Base-by-base conservation (phyloP, 2,797 vertebrate species). In the Streptopelia turtur region DNA sequence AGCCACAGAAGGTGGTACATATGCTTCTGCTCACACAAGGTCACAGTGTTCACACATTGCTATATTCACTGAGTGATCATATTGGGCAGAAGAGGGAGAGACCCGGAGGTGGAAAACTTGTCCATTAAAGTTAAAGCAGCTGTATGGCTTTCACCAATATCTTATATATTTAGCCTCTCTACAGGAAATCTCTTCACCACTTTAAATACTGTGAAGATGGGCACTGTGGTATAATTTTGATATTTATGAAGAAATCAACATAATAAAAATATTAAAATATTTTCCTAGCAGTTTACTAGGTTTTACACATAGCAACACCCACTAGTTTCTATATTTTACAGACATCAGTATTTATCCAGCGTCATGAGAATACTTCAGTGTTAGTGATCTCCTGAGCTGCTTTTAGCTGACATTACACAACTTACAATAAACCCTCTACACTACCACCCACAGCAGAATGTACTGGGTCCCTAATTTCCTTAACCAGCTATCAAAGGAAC, bases 21-120 rank as follows among this genome's bases (percentile, higher is more conserved):
- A n/a, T 1, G 10, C 45, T 59, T 69, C 56, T 16, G 45, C 24
- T 14, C 35, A 31, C 0, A 0, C 13, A 12, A 24, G 30, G 56
- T 5, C 1, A 53, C 13, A 17, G 11, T 0, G 30, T 41, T 10
- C 27, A 9, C 25, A 9, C 16, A 25, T 6, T 59, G 75, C 20
- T 10, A 4, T 2, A 0, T 11, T 18, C 49, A 43, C 9, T 10
- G 17, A 43, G 17, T 18, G 43, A 27, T 9, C 24, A 4, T 1
- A 11, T 20, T 33, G 21, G 47, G 71, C 27, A 82, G 28, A 65
- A 85, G 8, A 45, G 10, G 27, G 35, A 25, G 5, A 33, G 23
- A 21, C 33, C n/a, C 8, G 11, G 21, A 33, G 16, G 10, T 4
- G 4, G 24, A 28, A 77, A 6, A 27, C 13, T 37, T 6, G 41